Evolutionary conservation across 2,888 invertebrate species (phyloP), one percentile per base, ranked within the genome.

Genomic region (Parnassius apollo): DNA sequence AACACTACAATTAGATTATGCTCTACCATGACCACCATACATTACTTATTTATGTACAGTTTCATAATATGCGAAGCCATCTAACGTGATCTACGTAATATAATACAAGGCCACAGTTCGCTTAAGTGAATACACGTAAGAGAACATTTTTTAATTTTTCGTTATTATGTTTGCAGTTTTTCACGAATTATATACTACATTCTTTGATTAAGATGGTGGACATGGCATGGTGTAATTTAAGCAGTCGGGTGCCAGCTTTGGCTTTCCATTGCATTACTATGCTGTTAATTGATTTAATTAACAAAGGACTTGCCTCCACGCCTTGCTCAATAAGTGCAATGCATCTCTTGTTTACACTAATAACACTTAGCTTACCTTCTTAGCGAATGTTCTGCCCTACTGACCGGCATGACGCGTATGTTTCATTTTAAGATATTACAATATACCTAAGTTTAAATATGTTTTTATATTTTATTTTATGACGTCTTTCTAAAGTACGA

Each of bases 51-150:
- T 51, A 42, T 44, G 50, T 12, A 58, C 12, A 35, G 4, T 60
- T 42, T 42, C 52, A 12, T 52, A 52, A 52, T 35, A 13, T 12
- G 45, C 51, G 55, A 53, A 62, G 48, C 52, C 61, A n/a, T 57
- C 11, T 42, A 52, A 51, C 42, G 46, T n/a, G 42, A 45, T 35
- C 45, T 9, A 52, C 51, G 12, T 62, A 52, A 53, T 42, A 48
- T 18, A 56, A 42, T 52, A 1, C 52, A 52, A 57, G 61, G 57
- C 35, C 61, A 57, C 46, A 8, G 35, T 35, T 35, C 35, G 35
- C 1, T 7, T 7, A 35, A 7, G 35, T 7, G 35, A 35, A 35
- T 35, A 35, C 35, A 7, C 35, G 7, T 35, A 7, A 35, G 35
- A 7, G 7, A 35, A 35, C 35, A 3, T 35, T 35, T 35, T 35